Evolutionary conservation across 2,797 vertebrate genomes (phyloP).

Genomic region (Acanthurus tractus): DNA sequence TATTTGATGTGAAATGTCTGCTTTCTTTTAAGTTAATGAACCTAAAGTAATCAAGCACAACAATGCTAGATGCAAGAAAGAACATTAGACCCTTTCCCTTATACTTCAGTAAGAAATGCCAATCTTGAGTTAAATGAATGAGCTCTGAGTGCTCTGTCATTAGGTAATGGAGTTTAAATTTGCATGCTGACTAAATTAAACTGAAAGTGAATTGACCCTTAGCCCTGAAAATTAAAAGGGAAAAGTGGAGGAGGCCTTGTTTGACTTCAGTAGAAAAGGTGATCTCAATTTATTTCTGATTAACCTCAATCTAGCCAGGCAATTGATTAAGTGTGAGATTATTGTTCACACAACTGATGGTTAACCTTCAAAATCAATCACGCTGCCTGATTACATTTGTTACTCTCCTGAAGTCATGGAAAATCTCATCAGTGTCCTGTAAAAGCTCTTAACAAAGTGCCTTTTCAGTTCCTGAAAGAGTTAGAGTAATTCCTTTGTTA

Average conservation of each 20-base stretch:
- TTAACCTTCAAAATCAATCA: constrained; percentile 75
- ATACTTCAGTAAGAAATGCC: constrained; percentile 32
- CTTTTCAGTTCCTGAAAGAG: constrained; percentile 29
- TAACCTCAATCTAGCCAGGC: constrained; percentile 57
- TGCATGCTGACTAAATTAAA: constrained; percentile 54
- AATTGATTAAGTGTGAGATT: constrained; percentile 55
- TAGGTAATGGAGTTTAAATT: constrained; percentile 58
- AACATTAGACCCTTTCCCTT: constrained; percentile 46
- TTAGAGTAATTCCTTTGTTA: constrained; percentile 10
- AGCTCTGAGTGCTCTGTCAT: constrained; percentile 37
- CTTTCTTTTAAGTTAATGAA: constrained; percentile 15
- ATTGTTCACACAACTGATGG: constrained; percentile 64
- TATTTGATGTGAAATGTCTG: not conserved
- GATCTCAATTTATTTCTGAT: constrained; percentile 63
- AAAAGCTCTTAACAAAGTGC: constrained; percentile 31
- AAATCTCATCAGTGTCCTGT: constrained; percentile 43
- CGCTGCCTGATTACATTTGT: constrained; percentile 48
- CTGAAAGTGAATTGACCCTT: constrained; percentile 53
- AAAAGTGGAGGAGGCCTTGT: constrained; percentile 42
- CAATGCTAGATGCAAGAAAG: constrained; percentile 14
- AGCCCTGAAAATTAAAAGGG: constrained; percentile 48
- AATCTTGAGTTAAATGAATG: constrained; percentile 45
- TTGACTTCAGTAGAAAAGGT: constrained; percentile 62
- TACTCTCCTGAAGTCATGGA: constrained; percentile 31
- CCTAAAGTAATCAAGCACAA: constrained; percentile 18